phyloP scores from a whole-genome alignment of 2,113 vertebrate genomes.

The Entomyzon cyanotis region DNA sequence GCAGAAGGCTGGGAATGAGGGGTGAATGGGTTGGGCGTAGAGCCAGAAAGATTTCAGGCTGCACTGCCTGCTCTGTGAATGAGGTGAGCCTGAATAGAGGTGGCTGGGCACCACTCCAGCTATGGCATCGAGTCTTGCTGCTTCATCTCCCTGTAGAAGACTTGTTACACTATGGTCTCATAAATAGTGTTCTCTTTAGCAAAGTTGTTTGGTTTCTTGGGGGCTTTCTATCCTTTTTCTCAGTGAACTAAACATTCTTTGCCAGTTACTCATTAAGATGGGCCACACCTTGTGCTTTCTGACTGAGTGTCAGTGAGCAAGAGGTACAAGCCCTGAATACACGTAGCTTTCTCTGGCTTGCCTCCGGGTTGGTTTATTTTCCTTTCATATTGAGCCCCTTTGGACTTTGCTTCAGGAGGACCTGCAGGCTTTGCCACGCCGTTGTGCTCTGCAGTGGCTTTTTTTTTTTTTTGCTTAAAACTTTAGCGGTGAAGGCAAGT shows the following conservation, averaged over 20 bases:
- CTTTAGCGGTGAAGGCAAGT: not conserved
- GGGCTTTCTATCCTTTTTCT: not conserved
- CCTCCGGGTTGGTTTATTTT: not conserved
- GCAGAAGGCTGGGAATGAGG: not conserved
- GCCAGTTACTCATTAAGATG: not conserved
- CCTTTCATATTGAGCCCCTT: not conserved
- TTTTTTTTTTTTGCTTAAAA: not conserved
- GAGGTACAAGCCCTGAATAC: not conserved
- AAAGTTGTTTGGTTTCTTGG: not conserved
- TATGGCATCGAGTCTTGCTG: not conserved
- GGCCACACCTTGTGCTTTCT: not conserved
- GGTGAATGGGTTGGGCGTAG: accelerated
- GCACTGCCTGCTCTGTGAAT: accelerated
- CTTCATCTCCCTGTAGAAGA: not conserved
- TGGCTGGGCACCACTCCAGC: not conserved
- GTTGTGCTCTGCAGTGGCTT: accelerated
- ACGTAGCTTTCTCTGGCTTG: not conserved
- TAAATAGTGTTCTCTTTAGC: not conserved
- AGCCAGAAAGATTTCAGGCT: not conserved
- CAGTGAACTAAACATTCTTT: not conserved
- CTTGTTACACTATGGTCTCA: not conserved
- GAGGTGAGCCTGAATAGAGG: not conserved
- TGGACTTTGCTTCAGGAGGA: not conserved
- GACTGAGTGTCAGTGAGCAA: not conserved
- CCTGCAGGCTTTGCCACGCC: not conserved